phyloP scores from a whole-genome alignment of 1,140 invertebrate genomes.

The Ceratosolen fusciceps region DNA sequence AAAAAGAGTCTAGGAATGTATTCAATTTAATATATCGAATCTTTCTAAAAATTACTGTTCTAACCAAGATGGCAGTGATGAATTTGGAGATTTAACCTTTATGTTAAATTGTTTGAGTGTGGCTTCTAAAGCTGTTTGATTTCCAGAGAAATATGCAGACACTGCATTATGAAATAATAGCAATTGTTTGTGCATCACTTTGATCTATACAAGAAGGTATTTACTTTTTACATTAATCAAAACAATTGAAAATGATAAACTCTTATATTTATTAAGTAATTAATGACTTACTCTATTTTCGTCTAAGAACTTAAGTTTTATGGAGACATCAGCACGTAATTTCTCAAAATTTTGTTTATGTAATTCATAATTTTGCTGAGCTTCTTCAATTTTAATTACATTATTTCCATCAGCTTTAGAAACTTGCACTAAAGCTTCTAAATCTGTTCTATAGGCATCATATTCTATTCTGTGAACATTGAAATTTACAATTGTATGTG shows the following conservation, averaged over 20 bases:
- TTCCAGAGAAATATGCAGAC: conserved; percentile 96
- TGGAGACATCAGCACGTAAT: conserved; percentile 90
- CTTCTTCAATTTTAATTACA: conserved; percentile 80
- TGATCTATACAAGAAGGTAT: conserved; percentile 77
- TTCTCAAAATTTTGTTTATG: conserved; percentile 94
- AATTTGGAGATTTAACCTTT: conserved; percentile 84
- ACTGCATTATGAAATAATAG: conserved; percentile 96
- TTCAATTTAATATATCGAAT: conserved; percentile 14
- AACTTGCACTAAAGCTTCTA: conserved; percentile 82
- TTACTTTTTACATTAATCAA: neutral
- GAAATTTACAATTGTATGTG: conserved; percentile 3
- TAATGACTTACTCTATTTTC: conserved; percentile 88
- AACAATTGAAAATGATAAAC: no score
- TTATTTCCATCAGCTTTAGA: conserved; percentile 75
- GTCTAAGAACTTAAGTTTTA: conserved; percentile 96
- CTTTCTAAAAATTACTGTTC: conserved; percentile 74
- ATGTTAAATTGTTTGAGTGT: conserved; percentile 98
- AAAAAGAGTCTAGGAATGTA: conserved; percentile 26
- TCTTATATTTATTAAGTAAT: no score
- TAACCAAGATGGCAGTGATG: conserved; percentile 81
- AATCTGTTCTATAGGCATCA: conserved; percentile 95
- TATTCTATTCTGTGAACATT: conserved; percentile 87
- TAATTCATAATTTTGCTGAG: conserved; percentile 85
- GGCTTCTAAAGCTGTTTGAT: conserved; percentile 91
- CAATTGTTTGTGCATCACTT: conserved; percentile 98